Base-by-base conservation (phyloP, 2,888 invertebrate species). In the Toxonevra muliebris region DNA sequence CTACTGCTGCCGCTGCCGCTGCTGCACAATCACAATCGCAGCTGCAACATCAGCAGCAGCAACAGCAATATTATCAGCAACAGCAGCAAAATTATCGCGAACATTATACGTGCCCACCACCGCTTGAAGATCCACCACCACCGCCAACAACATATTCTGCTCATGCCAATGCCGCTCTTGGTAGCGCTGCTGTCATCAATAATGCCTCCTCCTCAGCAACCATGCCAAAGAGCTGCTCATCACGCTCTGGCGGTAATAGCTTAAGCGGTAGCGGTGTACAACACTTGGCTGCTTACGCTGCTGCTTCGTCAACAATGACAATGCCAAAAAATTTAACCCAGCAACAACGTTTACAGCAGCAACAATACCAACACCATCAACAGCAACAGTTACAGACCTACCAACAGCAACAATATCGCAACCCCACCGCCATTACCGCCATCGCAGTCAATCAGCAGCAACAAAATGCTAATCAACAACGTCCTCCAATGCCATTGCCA, bases 111-210 rank as follows among this genome's bases (percentile, higher is more conserved):
- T 82, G 82, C 69, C 84, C 83, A 63, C 83, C 83, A 65, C 83
- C 83, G 63, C 79, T 84, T 75, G 83, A 83, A 77, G 79, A 84
- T 77, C 83, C 83, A 12, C 83, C 84, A 63, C 84, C 84, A 70
- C 84, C 84, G 69, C 83, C 84, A 52, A 80, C 40, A 57, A 19
- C 57, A 43, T 13, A 42, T 19, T 9, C 64, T 45, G 53, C 45
- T 15, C 42, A 61, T 30, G 3, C 30, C 30, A 48, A 48, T 48
- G 15, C 15, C 2, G 53, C 53, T 55, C n/a, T 20, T 67, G 52
- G 8, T 48, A 8, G 2, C 2, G 53, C 53, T 55, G 17, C 42
- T 67, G 52, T 52, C n/a, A 53, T 41, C 42, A 52, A 60, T 40
- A 60, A 68, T 50, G 70, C 73, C 40, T 68, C 68, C 10, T 66